These are phyloP conservation scores for Drosophila quasianomalipes DNA, from an alignment of 2,888 invertebrate genomes.

Conservation along the genomic window DNA sequence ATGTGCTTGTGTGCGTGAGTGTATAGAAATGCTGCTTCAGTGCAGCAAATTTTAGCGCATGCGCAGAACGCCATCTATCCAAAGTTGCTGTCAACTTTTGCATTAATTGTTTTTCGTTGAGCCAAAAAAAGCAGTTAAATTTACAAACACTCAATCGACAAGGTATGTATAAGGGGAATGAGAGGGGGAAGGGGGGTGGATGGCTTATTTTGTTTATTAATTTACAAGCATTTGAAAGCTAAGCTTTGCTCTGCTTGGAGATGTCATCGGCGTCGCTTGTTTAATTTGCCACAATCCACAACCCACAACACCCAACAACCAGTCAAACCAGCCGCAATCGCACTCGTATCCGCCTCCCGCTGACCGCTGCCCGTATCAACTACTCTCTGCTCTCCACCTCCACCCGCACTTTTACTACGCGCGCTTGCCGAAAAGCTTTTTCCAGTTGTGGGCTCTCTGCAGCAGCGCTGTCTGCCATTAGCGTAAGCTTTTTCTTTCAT, in stretches of 20 bases:
- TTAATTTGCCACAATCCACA: constrained; percentile 24
- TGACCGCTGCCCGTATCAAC: constrained; percentile 4
- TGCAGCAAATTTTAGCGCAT: constrained; percentile 70
- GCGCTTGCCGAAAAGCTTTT: constrained; percentile 76
- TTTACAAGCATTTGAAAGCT: constrained; percentile 32
- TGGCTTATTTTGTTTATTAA: constrained; percentile 44
- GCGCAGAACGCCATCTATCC: constrained; percentile 45
- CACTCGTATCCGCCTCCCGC: constrained; percentile 16
- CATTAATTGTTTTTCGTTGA: constrained; percentile 71
- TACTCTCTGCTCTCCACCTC: constrained; percentile 14
- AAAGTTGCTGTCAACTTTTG: constrained; percentile 52
- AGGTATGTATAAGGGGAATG: constrained; percentile 48
- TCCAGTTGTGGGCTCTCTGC: constrained; percentile 66
- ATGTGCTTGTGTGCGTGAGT: constrained; percentile 50
- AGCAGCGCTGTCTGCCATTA: constrained; percentile 61
- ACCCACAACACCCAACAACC: constrained; percentile 20
- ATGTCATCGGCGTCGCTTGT: constrained; percentile 58
- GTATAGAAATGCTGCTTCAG: constrained; percentile 64
- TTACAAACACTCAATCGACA: constrained; percentile 41
- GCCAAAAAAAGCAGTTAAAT: constrained; percentile 41
- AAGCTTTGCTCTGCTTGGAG: constrained; percentile 24
- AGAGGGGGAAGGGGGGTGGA: background rate
- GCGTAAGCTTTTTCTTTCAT: constrained; percentile 79
- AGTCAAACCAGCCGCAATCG: constrained; percentile 54
- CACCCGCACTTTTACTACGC: constrained; percentile 73